Evolutionary conservation across 2,888 invertebrate genomes (phyloP), one percentile per base, ranked within the genome.

Genomic region (Habroteleia sp.): DNA sequence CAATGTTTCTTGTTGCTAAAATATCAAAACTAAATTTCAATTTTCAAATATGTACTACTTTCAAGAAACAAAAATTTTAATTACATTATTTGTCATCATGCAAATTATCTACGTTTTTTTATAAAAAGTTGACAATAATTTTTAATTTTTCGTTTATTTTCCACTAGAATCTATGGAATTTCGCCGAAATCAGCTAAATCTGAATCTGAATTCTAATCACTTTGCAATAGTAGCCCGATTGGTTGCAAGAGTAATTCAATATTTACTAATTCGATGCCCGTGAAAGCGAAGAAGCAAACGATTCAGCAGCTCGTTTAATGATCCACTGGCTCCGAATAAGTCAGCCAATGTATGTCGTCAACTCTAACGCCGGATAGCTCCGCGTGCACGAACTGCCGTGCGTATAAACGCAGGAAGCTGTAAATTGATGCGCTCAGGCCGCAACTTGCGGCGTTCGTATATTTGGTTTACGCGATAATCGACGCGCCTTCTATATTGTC

Each of bases 351-450:
- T 44, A 25, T 33, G 63, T 39, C 52, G 62, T 37, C 29, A 29
- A 71, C 14, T 58, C 41, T 33, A 60, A 42, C 52, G 46, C 37
- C 33, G 48, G 56, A 56, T 63, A 16, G 37, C 50, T 56, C 60
- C 29, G 60, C 44, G 63, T 46, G 27, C 14, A 48, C 27, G 33
- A 72, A 72, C 71, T 63, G 62, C 39, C 62, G 77, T 77, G 66
- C 69, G 72, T 71, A 76, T 81, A 81, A 81, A 80, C 82, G 82
- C 83, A 82, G 83, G 83, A 84, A 84, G 81, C 81, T 66, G 79
- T 79, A 81, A 84, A 83, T 83, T 82, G 80, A 79, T 79, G 81
- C 78, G 79, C 80, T 68, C 79, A 73, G 69, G 58, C 46, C 42
- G 25, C 58, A 52, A 37, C 56, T 56, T 37, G 52, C 52, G 29